phyloP scores from a whole-genome alignment of 53 echinoderm and acorn worm genomes.

The Holothuria scabra region DNA sequence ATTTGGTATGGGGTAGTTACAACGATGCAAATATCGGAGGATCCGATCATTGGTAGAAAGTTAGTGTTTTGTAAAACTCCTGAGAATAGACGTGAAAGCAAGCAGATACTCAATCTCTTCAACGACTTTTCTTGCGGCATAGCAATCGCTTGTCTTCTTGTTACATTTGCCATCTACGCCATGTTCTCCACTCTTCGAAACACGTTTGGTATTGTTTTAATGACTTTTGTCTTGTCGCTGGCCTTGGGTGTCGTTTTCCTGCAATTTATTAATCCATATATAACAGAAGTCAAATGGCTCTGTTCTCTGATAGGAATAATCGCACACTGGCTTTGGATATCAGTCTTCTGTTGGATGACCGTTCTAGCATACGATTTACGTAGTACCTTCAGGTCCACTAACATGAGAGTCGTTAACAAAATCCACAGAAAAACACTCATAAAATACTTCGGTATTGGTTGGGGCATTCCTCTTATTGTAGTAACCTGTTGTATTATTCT shows the following conservation, averaged over 20 bases:
- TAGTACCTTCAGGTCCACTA: background rate
- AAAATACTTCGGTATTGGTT: background rate
- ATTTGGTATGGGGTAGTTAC: background rate
- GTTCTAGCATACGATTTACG: slow-evolving; percentile 14
- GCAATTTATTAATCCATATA: background rate
- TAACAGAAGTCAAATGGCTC: background rate
- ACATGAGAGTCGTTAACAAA: background rate
- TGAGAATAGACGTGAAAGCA: background rate
- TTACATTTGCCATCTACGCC: background rate
- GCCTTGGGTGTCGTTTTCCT: background rate
- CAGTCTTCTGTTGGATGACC: slow-evolving; percentile 28
- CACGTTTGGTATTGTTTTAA: background rate
- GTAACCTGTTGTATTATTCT: background rate
- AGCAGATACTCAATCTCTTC: background rate
- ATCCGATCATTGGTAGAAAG: background rate
- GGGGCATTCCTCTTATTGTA: background rate
- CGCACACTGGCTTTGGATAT: slow-evolving; percentile 25
- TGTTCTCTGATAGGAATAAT: background rate
- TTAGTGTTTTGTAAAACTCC: background rate
- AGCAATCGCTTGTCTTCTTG: background rate
- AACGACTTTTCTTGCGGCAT: background rate
- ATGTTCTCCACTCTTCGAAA: background rate
- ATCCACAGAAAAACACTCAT: background rate
- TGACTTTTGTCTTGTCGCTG: background rate
- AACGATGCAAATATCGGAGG: background rate